Percentiles rank a stretch among this genome's conserved stretches.
These are phyloP conservation scores for Frieseomelitta varia DNA, from an alignment of 1,140 invertebrate species.

Conservation along the genomic window DNA sequence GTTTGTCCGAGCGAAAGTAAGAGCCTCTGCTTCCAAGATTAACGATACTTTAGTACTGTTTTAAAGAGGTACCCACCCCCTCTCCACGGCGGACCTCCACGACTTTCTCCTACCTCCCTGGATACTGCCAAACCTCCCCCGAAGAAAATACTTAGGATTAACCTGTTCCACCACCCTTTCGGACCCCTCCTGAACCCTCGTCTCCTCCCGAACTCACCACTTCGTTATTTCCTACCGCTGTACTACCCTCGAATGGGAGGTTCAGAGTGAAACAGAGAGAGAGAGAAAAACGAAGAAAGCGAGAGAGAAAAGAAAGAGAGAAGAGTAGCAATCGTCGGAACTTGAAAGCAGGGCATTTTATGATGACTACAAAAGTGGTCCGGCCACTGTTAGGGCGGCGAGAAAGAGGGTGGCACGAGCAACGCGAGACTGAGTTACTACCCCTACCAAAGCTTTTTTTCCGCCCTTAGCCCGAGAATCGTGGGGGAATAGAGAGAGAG, in stretches of 20 bases:
- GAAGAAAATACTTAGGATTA: conserved; percentile 60
- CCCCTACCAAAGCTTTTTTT: conserved; percentile 53
- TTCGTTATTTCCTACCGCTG: conserved; percentile 63
- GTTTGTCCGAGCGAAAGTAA: conserved; percentile 79
- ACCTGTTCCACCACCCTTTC: conserved; percentile 55
- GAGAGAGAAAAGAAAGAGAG: conserved; percentile 42
- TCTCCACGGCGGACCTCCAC: conserved; percentile 17
- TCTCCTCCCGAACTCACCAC: conserved; percentile 51
- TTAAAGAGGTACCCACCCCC: conserved; percentile 75
- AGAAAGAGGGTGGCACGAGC: conserved; percentile 62
- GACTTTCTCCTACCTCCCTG: conserved; percentile 42
- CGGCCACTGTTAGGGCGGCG: conserved; percentile 63
- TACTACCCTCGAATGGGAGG: conserved; percentile 52
- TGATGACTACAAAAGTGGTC: conserved; percentile 75
- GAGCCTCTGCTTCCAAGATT: conserved; percentile 78
- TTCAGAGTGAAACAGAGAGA: conserved; percentile 38
- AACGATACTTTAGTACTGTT: conserved; percentile 81
- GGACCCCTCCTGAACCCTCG: background rate
- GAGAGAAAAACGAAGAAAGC: conserved; percentile 36
- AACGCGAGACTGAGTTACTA: conserved; percentile 64
- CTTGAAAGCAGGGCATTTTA: conserved; percentile 75
- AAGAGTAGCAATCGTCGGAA: conserved; percentile 70
- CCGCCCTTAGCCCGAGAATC: conserved; percentile 49
- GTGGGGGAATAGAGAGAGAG: conserved; percentile 31
- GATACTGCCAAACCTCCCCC: conserved; percentile 51